phyloP scores from a whole-genome alignment of 2,888 invertebrate genomes.

The Pseudococcus longispinus region DNA sequence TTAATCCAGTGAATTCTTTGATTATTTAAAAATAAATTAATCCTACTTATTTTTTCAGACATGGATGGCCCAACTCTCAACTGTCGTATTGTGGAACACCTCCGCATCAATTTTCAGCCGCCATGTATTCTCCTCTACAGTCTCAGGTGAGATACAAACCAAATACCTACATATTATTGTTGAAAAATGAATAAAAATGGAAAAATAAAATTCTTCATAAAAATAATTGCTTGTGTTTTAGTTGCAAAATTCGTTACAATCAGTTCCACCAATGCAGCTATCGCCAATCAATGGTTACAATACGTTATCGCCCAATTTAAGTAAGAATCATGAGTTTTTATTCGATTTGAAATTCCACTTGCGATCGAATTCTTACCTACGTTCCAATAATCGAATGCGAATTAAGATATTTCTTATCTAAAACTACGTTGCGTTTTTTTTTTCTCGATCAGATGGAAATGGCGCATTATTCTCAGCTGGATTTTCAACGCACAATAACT shows the following conservation, averaged over 20 bases:
- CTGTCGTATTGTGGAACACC: conserved; percentile 48
- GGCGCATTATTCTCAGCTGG: not conserved
- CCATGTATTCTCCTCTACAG: conserved; percentile 41
- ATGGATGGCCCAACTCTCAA: conserved; percentile 41
- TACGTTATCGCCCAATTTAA: not conserved
- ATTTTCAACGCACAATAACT: conserved; percentile 33
- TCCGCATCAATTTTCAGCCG: conserved; percentile 23
- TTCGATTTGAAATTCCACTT: not conserved
- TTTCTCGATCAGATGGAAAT: not conserved
- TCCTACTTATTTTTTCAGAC: not conserved
- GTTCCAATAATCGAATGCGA: not conserved
- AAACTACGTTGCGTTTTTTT: not conserved
- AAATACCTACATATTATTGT: not conserved
- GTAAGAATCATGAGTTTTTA: not conserved
- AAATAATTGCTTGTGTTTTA: not conserved
- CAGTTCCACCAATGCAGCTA: conserved; percentile 41
- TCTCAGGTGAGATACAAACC: conserved; percentile 14
- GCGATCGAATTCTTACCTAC: not conserved
- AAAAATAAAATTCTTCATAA: not conserved
- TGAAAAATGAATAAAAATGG: not conserved
- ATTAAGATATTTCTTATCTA: not conserved
- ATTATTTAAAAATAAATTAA: not conserved
- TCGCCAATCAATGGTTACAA: conserved; percentile 36
- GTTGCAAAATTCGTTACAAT: conserved; percentile 19
- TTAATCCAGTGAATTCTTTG: too few species aligned